Evolutionary conservation across 2,888 invertebrate species (phyloP).

Genomic region (Drosophila macrospina): DNA sequence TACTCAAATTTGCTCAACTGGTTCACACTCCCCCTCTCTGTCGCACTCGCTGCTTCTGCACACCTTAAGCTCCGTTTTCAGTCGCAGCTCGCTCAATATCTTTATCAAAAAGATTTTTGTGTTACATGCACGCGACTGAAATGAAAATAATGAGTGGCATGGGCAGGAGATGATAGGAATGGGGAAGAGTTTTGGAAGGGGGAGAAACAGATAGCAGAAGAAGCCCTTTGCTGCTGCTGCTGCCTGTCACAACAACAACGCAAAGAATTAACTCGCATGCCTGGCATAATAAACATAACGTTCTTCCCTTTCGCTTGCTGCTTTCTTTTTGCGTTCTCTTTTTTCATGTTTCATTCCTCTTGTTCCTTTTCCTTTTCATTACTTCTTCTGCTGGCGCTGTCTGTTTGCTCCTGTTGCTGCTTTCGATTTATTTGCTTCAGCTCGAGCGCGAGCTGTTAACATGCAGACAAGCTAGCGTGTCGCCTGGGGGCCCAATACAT

Average conservation of each 20-base stretch:
- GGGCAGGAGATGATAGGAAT: slow-evolving; percentile 16
- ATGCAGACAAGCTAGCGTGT: slow-evolving; percentile 39
- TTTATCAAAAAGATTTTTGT: slow-evolving; percentile 57
- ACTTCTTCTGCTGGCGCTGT: background rate
- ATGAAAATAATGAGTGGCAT: slow-evolving; percentile 67
- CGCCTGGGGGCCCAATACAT: slow-evolving; percentile 62
- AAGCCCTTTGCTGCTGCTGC: slow-evolving; percentile 34
- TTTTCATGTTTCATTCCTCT: no score
- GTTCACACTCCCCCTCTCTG: background rate
- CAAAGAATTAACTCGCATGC: slow-evolving; percentile 76
- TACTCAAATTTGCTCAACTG: slow-evolving; percentile 38
- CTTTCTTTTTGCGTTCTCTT: no score
- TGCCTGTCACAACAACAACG: slow-evolving; percentile 52
- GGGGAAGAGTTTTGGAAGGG: background rate
- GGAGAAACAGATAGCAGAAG: no score
- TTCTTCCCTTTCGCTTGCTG: slow-evolving; percentile 22
- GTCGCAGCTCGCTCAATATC: slow-evolving; percentile 34
- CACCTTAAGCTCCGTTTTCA: background rate
- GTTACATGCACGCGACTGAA: slow-evolving; percentile 70
- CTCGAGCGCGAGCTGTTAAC: slow-evolving; percentile 41
- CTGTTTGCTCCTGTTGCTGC: slow-evolving; percentile 36
- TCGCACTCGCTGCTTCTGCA: background rate
- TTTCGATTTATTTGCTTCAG: slow-evolving; percentile 48
- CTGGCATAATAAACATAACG: slow-evolving; percentile 77
- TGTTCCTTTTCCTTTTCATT: slow-evolving; percentile 8